Evolutionary conservation across 2,113 vertebrate genomes (phyloP), one percentile per base, ranked within the genome.

Genomic region (Felis chaus): DNA sequence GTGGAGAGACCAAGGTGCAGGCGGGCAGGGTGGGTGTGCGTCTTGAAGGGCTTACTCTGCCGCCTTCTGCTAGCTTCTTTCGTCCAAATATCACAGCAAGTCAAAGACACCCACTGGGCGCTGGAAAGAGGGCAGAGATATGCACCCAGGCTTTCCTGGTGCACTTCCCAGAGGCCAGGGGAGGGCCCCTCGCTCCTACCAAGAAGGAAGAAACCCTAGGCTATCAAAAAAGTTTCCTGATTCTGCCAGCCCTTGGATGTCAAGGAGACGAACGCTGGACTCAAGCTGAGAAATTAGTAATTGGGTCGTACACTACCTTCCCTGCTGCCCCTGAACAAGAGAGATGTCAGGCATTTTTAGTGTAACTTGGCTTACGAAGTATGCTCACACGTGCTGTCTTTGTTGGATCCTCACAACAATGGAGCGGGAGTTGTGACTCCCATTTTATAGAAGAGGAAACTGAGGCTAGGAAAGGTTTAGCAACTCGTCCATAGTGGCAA

Each of bases 341-440:
- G 23, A 63, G 89, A 92, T n/a, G 31, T 7, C 7, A 29, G 5
- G 3, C 25, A 4, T 41, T 50, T 80, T 73, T n/a, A 29, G 41
- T 18, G 48, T 9, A 5, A 66, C 93, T 93, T 68, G 63, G 31
- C 89, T 94, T 89, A n/a, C 45, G 57, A 23, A 84, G 25, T 21
- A 29, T 41, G 53, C 25, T 92, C 27, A 50, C 16, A 21, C 0
- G 3, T 15, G 5, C 21, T n/a, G 29, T 29, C 27, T 82, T 82
- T 36, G 21, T 21, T 66, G 53, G 41, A 25, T 50, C 9, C 14
- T 95, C 25, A 39, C 23, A 21, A 53, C 63, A 27, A 57, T 2
- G 31, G 31, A 41, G 33, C 11, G 41, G 33, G 84, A 41, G 89
- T 5, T 23, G 23, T 45, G 45, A 73, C 12, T 31, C 50, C 45